Base-by-base conservation (phyloP, 2,888 invertebrate species). In the Pasiphila rectangulata region DNA sequence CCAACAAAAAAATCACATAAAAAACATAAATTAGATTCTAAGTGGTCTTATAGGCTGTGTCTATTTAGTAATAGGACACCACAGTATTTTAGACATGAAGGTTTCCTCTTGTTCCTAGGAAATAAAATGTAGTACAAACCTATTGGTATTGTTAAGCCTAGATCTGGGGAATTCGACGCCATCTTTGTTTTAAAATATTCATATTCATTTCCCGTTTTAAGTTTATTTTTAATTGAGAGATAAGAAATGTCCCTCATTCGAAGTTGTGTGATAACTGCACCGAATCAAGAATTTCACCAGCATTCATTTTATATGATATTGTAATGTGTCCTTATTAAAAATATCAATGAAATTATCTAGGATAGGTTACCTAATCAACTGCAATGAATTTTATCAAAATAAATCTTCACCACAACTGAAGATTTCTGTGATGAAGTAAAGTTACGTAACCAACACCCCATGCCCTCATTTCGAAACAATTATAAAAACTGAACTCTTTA, bases 391-490 rank as follows among this genome's bases (percentile, higher is more conserved):
- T n/a, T 4, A 7, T 15, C 13, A 1, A 13, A 19, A 5, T 1
- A 15, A 24, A 10, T 19, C 3, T 24, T 13, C 4, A 25, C 12
- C 17, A 34, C 19, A 29, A 24, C 23, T 41, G 24, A 38, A 38
- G 24, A 32, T 49, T 42, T 44, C 44, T 49, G 24, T 20, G 25
- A 40, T 39, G 45, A 43, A 40, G 9, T 47, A 45, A n/a, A 15
- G 43, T 55, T 56, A 50, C 51, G 48, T 59, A 55, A 56, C 34
- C 6, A 10, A 12, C 36, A 41, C 37, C 32, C 15, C 20, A 4
- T 51, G 41, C 9, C 49, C 25, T 38, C 37, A 21, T 34, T 41
- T 5, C 17, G 0, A 2, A 30, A 7, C 0, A 17, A 1, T 5
- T 6, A 9, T 7, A 19, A 19, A 4, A 17, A 19, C n/a, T 16